A percentile compares a stretch with the other conserved stretches of the same genome.
phyloP scores from a whole-genome alignment of 2,888 invertebrate species.

The Galerucella nymphaeae region DNA sequence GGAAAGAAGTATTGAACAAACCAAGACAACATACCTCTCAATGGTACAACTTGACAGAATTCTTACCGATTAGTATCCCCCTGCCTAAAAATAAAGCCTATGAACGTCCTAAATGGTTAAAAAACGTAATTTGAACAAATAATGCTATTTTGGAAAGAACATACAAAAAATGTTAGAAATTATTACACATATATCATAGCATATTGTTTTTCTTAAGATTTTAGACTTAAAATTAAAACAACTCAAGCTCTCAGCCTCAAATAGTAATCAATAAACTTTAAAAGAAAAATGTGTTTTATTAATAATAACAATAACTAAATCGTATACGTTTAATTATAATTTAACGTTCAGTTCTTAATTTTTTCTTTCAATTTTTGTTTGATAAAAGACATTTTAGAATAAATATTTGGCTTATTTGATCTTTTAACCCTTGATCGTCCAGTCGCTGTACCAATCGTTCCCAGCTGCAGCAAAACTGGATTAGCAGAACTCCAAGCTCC shows the following conservation, averaged over 20 bases:
- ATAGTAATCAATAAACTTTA: neutral
- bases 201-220: no score
- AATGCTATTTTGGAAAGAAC: neutral
- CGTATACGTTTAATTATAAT: neutral
- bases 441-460: conserved; percentile 75
- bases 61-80: conserved; percentile 73
- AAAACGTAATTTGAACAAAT: conserved; percentile 20
- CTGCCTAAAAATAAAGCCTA: conserved; percentile 67
- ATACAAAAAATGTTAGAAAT: neutral
- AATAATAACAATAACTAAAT: conserved; percentile 1
- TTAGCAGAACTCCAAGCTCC: conserved; percentile 82
- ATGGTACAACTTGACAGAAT: conserved; percentile 84
- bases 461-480: conserved; percentile 82
- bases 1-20: conserved; percentile 87
- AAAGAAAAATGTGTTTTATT: neutral
- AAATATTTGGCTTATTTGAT: neutral
- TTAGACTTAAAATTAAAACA: no score
- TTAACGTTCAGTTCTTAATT: neutral
- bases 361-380: conserved; percentile 7
- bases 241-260: neutral
- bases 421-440: conserved; percentile 60
- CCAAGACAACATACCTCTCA: conserved; percentile 86
- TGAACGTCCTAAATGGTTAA: conserved; percentile 70
- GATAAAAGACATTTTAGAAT: conserved; percentile 1
- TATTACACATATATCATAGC: no score